Base-by-base conservation (phyloP, 2,888 invertebrate species). In the Mythimna impura region DNA sequence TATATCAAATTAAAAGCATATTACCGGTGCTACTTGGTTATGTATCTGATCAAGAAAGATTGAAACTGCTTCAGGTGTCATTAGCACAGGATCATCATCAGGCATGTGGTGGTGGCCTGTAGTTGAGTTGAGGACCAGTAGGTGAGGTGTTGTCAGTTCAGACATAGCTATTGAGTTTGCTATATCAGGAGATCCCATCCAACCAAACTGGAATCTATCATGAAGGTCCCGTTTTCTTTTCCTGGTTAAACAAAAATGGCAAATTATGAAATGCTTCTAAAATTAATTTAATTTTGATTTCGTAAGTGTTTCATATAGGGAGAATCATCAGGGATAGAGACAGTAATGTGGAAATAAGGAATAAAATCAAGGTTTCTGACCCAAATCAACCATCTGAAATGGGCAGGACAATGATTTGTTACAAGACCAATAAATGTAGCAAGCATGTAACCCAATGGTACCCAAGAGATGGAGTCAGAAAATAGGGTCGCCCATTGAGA, bases 121-220 rank as follows among this genome's bases (percentile, higher is more conserved):
- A 20, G 98, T 98, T 0, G 99, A 98, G 93, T 99, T 99, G 68
- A 99, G 97, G 1, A 99, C 99, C 69, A 99, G 95, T 70, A 99
- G 93, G 93, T 98, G 98, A 0, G 99, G 99, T 43, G 98, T 96
- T 0, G 98, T 97, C 84, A 99, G 94, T 80, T 98, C 97, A 78
- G 97, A 97, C 98, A 99, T 98, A 17, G 98, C 99, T 88, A 99
- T 99, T 71, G 98, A 98, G 95, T 99, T 99, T 17, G 99, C 99
- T 81, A 99, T 96, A 70, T 99, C 98, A 5, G 98, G 98, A 82
- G 97, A 98, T 0, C 98, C 99, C 93, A 99, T 97, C 99, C 99
- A 99, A 55, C 99, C 99, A 96, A 99, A 99, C 94, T 99, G 99
- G 91, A 98, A 99, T 84, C 97, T 94, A 92, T 97, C 97, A 89